Evolutionary conservation across 2,888 invertebrate genomes (phyloP), one percentile per base, ranked within the genome.

Genomic region (Brachypalpus laphriformis): DNA sequence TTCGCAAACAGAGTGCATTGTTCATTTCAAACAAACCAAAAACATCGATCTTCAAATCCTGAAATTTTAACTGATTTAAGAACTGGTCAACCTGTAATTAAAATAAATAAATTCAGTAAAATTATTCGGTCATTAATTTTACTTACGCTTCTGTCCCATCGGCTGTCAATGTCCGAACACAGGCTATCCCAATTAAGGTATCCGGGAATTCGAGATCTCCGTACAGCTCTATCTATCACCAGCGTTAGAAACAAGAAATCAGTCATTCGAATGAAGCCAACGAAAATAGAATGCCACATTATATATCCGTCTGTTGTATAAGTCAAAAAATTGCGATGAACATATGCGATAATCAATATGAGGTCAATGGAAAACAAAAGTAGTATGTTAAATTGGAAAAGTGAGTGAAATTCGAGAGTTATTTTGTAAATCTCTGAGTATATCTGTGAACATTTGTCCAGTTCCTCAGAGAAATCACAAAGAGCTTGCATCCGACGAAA

Each of bases 61-160:
- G 56, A 20, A 78, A 57, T 7, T 18, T 31, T 0, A 63, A 2
- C 11, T 83, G 83, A n/a, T 37, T 56, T 16, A 83, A 65, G 40
- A 83, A 78, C 0, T 68, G 7, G 0, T 83, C 82, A 20, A 78
- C 82, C 82, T 76, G 20, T 11, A 1, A 16, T 16, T n/a, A 40
- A 34, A 18, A 42, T 42, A 16, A 1, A 45, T 9, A 6, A 6
- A 45, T 45, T 18, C 7, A 18, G 9, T 45, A 9, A 8, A 16
- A 8, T 20, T 11, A 8, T 57, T 18, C 5, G 18, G 1, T 18
- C n/a, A 34, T 3, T 18, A 18, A 37, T 34, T 18, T n/a, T 14
- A 87, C 90, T 87, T 87, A 90, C 91, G 76, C 89, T 90, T 14
- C 86, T 88, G 63, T 90, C 89, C 91, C 90, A 90, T 2, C 91